Percentiles rank a stretch among this genome's conserved stretches.
Conservation (phyloP, 2,113 vertebrate species). For the Maccullochella peelii region DNA sequence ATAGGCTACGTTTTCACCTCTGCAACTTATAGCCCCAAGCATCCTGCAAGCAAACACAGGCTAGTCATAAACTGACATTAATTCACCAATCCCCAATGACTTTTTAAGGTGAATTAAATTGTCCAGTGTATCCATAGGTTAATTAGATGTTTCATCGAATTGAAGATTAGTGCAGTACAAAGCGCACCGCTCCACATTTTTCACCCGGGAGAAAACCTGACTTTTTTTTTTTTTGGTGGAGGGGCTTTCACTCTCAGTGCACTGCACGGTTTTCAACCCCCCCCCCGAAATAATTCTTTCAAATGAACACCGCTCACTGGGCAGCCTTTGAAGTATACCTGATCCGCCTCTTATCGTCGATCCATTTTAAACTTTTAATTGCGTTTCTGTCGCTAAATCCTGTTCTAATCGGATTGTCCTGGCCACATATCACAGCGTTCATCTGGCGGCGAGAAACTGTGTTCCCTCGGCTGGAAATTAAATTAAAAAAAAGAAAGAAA, state of each 20-base stretch:
- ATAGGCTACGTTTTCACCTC: background rate
- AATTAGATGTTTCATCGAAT: constrained; percentile 53
- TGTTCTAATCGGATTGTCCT: constrained; percentile 75
- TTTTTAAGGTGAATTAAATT: constrained; percentile 14
- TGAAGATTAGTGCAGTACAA: constrained; percentile 39
- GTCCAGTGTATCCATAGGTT: constrained; percentile 28
- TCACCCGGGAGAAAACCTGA: constrained; percentile 32
- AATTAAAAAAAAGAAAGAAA: constrained; percentile 42
- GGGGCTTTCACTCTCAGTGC: constrained; percentile 59
- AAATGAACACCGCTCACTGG: constrained; percentile 69
- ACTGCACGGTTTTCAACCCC: constrained; percentile 63
- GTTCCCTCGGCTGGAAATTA: constrained; percentile 69
- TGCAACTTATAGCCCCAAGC: background rate
- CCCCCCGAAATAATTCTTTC: constrained; percentile 73
- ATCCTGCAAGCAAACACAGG: too few species aligned
- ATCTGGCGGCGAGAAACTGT: constrained; percentile 67
- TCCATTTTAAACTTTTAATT: constrained; percentile 82
- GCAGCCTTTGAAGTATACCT: constrained; percentile 79
- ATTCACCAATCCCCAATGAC: background rate
- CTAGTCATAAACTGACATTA: background rate
- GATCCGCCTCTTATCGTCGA: constrained; percentile 71
- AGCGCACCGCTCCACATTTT: constrained; percentile 51
- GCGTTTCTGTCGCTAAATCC: constrained; percentile 77
- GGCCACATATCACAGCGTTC: constrained; percentile 69
- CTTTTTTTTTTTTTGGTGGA: constrained; percentile 1